Conservation (phyloP, 2,888 invertebrate species). For the Muschampia plurimacula region DNA sequence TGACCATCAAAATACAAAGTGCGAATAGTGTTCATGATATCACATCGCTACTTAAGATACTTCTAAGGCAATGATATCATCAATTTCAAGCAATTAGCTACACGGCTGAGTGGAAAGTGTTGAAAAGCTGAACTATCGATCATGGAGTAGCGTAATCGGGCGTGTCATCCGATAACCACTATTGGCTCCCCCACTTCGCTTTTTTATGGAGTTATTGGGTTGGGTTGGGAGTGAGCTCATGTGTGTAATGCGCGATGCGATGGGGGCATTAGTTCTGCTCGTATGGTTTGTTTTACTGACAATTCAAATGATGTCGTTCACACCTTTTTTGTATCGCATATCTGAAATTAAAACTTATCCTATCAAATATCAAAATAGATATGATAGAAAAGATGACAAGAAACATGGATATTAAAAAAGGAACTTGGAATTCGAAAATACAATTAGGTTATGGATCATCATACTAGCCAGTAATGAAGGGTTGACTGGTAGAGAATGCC, state of each 20-base stretch:
- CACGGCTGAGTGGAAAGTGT: slow-evolving; percentile 26
- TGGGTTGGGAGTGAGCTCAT: slow-evolving; percentile 15
- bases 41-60: background rate
- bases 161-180: slow-evolving; percentile 34
- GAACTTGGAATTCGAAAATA: no score
- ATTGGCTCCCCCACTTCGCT: slow-evolving; percentile 17
- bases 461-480: no score
- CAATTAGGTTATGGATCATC: no score
- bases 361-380: background rate
- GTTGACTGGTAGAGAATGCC: no score
- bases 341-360: background rate
- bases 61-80: background rate
- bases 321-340: background rate
- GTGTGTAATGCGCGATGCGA: slow-evolving; percentile 30
- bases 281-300: slow-evolving; percentile 23
- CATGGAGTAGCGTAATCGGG: slow-evolving; percentile 24
- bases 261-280: slow-evolving; percentile 27
- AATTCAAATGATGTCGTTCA: background rate
- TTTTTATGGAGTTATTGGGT: slow-evolving; percentile 23
- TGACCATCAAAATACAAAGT: background rate
- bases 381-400: background rate
- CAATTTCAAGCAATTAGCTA: slow-evolving; percentile 16
- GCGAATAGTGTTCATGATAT: background rate
- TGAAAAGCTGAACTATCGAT: slow-evolving; percentile 20
- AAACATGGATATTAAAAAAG: no score